Conservation (phyloP, 2,797 vertebrate species). For the Gouania willdenowi region DNA sequence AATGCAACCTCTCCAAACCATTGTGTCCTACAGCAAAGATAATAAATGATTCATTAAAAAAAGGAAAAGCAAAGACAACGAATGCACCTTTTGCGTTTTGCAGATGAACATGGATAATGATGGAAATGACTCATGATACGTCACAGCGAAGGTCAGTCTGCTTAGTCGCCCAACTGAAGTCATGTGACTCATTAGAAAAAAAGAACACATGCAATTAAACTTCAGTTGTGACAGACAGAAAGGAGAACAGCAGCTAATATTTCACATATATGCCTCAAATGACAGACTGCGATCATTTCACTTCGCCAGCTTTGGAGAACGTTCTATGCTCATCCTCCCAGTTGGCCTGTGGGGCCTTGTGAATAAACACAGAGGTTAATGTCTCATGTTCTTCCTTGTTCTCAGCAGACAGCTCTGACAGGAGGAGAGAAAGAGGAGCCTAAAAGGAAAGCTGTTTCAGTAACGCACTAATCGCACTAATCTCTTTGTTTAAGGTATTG, state of each 20-base stretch:
- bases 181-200: conserved; percentile 59
- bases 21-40: background rate
- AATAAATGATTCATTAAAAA: no score
- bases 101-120: conserved; percentile 37
- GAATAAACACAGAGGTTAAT: conserved; percentile 71
- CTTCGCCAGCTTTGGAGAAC: conserved; percentile 45
- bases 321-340: conserved; percentile 55
- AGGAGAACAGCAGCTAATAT: conserved; percentile 45
- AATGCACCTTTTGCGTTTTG: conserved; percentile 28
- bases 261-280: conserved; percentile 49
- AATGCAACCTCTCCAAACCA: no score
- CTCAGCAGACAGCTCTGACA: conserved; percentile 65
- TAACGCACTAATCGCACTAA: conserved; percentile 60
- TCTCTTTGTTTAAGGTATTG: conserved; percentile 60
- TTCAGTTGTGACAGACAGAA: conserved; percentile 54
- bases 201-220: conserved; percentile 60
- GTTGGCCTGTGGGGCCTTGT: conserved; percentile 61
- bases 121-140: conserved; percentile 58
- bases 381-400: conserved; percentile 52
- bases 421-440: conserved; percentile 47
- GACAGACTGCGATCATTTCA: conserved; percentile 64
- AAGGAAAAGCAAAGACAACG: conserved; percentile 1
- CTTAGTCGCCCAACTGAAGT: conserved; percentile 34
- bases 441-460: conserved; percentile 57
- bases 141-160: conserved; percentile 58